Base-by-base conservation (phyloP, 2,797 vertebrate species). In the Spatula versicolor region DNA sequence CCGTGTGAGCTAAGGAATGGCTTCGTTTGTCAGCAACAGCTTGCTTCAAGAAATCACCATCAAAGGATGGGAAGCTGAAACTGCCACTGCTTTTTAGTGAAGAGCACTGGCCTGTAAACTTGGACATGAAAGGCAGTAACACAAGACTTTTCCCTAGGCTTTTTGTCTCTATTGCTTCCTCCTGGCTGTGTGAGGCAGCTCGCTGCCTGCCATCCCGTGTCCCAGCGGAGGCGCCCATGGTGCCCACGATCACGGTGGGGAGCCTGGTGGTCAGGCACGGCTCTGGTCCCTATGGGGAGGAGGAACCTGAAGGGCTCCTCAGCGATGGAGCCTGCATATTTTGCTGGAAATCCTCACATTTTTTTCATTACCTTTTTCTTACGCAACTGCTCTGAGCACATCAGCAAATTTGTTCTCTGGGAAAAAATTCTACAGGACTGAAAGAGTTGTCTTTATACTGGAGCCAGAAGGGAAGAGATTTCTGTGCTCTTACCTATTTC, bases 141-240 rank as follows among this genome's bases (percentile, higher is more conserved):
- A 39, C 7, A 35, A 52, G 71, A 21, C 21, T 64, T 59, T 35
- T 69, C n/a, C 45, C 9, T 19, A 21, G 23, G 23, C 18, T 82
- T 63, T 77, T 77, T 50, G 9, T 37, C 31, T 66, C 0, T 18
- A 7, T 33, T 39, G n/a, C 43, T 81, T 90, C 69, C 7, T 48
- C 15, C 37, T 66, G 41, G 25, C 7, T 80, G 52, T 41, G 60
- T 50, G 46, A 52, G 18, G 37, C 7, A 1, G n/a, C 25, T 84
- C 52, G 25, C 59, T 60, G 75, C 30, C 54, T 23, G 33, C 19
- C 1, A 6, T 50, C 31, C 59, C n/a, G 26, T 8, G 26, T 60
- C 45, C 63, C 0, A 0, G 21, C 2, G 2, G 45, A 28, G 25
- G 3, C 45, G 7, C 31, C 50, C 37, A 6, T 0, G 2, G 16